A percentile compares a stretch with the other conserved stretches of the same genome.
Conservation (phyloP, 2,797 vertebrate species). For the Melanotaenia parkinsoni region DNA sequence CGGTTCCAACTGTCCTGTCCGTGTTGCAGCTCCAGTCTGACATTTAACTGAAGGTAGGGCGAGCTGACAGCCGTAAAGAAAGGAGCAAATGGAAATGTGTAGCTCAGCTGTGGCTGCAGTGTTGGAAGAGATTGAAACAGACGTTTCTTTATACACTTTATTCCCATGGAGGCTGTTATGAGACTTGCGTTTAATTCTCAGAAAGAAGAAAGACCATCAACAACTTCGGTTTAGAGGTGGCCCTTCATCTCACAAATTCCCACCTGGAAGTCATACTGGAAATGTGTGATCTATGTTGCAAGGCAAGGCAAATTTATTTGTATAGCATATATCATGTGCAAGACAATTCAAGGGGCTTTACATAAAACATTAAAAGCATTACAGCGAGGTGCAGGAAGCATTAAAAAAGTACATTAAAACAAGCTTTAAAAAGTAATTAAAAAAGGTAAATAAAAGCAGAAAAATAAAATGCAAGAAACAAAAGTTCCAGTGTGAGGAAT, state of each 20-base stretch:
- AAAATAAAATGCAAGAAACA: too few relatives aligned
- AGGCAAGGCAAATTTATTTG: too few relatives aligned
- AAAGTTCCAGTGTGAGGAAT: too few relatives aligned
- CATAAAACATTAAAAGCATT: too few relatives aligned
- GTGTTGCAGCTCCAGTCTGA: neutral
- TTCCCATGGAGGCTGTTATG: neutral
- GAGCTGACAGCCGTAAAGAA: neutral
- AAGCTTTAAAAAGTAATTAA: too few relatives aligned
- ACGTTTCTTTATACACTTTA: neutral
- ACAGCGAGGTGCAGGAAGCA: too few relatives aligned
- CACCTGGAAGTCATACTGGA: slow-evolving; percentile 15
- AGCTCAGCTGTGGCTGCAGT: neutral
- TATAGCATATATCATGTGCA: too few relatives aligned
- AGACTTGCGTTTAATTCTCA: neutral
- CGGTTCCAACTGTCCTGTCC: neutral
- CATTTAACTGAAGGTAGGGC: neutral
- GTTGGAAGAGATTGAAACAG: neutral
- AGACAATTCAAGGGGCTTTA: too few relatives aligned
- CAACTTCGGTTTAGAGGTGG: neutral
- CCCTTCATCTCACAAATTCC: neutral
- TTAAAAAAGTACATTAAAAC: too few relatives aligned
- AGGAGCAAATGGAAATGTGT: slow-evolving; percentile 1
- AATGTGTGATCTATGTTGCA: neutral
- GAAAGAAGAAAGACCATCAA: neutral
- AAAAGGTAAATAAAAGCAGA: too few relatives aligned